Evolutionary conservation across 2,797 vertebrate genomes (phyloP).

Genomic region (Crenichthys baileyi): DNA sequence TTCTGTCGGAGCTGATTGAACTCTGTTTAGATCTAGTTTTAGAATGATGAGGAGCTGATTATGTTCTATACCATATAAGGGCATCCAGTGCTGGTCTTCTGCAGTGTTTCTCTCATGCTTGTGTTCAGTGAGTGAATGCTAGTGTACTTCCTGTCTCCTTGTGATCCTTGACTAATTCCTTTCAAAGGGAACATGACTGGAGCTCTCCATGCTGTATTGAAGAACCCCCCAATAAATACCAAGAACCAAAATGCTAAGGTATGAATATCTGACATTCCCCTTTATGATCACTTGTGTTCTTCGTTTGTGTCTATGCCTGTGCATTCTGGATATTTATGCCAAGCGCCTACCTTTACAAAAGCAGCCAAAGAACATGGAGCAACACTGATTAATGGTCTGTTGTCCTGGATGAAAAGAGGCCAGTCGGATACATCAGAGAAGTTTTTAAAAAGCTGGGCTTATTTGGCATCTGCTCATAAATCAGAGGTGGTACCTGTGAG

Average conservation of each 20-base stretch:
- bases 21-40: neutral
- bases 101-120: neutral
- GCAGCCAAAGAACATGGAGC: neutral
- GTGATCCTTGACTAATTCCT: constrained; percentile 81
- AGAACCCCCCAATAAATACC: constrained; percentile 97
- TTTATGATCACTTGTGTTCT: neutral
- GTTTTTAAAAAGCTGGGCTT: neutral
- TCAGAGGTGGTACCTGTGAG: neutral
- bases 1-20: neutral
- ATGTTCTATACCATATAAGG: constrained; percentile 5
- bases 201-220: constrained; percentile 93
- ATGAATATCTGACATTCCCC: constrained; percentile 28
- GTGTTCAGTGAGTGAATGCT: neutral
- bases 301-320: too few relatives aligned
- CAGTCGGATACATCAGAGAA: neutral
- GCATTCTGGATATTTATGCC: neutral
- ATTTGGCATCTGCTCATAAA: neutral
- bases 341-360: neutral
- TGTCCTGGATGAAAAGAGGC: neutral
- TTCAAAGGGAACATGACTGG: constrained; percentile 93
- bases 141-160: neutral
- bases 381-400: neutral
- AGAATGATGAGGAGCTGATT: neutral
- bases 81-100: neutral
- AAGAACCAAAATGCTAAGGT: constrained; percentile 98